Percentiles rank a stretch among this genome's conserved stretches.
Conservation (phyloP, 1,140 invertebrate species). For the Sarcophaga bullata region DNA sequence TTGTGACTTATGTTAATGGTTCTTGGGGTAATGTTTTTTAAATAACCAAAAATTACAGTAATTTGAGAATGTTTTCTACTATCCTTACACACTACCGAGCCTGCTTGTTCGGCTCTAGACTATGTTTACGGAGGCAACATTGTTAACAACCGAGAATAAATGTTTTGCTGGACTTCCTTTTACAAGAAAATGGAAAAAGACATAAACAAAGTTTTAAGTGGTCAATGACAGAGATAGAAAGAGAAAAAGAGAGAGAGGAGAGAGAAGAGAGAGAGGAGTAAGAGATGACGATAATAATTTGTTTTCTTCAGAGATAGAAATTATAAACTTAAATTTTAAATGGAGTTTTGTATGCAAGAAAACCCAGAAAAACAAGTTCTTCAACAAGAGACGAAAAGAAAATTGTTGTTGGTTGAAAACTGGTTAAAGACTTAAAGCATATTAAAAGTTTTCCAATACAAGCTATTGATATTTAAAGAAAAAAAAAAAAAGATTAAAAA, state of each 20-base stretch:
- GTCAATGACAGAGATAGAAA: too few relatives aligned
- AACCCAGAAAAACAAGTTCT: not conserved
- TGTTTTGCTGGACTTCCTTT: not conserved
- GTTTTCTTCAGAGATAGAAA: not conserved
- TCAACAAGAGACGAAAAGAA: not conserved
- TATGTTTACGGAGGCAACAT: not conserved
- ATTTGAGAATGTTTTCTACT: not conserved
- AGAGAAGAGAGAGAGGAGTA: not conserved
- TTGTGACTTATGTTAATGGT: constrained; percentile 36
- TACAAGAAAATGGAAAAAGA: not conserved
- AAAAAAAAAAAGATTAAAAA: not conserved
- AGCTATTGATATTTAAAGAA: not conserved
- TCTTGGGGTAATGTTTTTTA: constrained; percentile 34
- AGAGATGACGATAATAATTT: not conserved
- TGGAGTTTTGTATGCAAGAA: not conserved
- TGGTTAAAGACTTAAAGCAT: constrained; percentile 7
- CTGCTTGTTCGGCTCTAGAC: too few relatives aligned
- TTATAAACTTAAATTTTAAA: constrained; percentile 20
- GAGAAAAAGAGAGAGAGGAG: not conserved
- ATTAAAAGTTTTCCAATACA: not conserved
- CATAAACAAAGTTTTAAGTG: too few relatives aligned
- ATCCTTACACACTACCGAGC: not conserved
- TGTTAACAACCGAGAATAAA: not conserved
- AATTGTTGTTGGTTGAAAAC: not conserved
- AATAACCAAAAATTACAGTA: constrained; percentile 28